phyloP scores from a whole-genome alignment of 2,888 invertebrate genomes.

The Periphyllus acericola region DNA sequence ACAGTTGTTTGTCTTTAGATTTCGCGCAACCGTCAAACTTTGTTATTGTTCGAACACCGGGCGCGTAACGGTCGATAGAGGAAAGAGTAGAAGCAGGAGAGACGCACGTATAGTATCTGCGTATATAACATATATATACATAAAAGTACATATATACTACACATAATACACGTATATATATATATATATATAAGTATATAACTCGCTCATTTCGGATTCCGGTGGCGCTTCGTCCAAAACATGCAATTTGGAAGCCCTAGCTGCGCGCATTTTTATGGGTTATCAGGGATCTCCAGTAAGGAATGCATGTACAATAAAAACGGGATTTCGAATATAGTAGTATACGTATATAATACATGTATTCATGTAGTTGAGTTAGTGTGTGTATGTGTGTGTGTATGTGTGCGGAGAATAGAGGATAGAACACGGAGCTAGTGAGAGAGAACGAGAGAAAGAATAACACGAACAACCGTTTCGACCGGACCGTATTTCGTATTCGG shows the following conservation, averaged over 20 bases:
- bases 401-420: background rate
- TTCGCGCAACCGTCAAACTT: slow-evolving; percentile 42
- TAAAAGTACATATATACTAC: background rate
- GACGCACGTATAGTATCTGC: no score
- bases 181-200: background rate
- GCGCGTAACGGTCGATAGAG: background rate
- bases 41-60: slow-evolving; percentile 50
- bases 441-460: background rate
- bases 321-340: slow-evolving; percentile 40
- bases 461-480: slow-evolving; percentile 7
- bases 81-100: background rate
- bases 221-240: slow-evolving; percentile 53
- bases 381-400: background rate
- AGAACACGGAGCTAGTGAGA: background rate
- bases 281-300: slow-evolving; percentile 40
- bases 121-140: no score
- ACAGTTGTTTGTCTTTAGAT: slow-evolving; percentile 56
- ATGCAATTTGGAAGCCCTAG: slow-evolving; percentile 40
- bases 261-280: slow-evolving; percentile 50
- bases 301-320: slow-evolving; percentile 49
- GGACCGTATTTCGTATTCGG: slow-evolving; percentile 42
- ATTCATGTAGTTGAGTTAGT: no score
- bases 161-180: slow-evolving; percentile 3
- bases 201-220: slow-evolving; percentile 57
- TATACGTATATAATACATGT: background rate